Percentiles rank a stretch among this genome's conserved stretches.
phyloP scores from a whole-genome alignment of 2,888 invertebrate genomes.

The Agriotes lineatus region DNA sequence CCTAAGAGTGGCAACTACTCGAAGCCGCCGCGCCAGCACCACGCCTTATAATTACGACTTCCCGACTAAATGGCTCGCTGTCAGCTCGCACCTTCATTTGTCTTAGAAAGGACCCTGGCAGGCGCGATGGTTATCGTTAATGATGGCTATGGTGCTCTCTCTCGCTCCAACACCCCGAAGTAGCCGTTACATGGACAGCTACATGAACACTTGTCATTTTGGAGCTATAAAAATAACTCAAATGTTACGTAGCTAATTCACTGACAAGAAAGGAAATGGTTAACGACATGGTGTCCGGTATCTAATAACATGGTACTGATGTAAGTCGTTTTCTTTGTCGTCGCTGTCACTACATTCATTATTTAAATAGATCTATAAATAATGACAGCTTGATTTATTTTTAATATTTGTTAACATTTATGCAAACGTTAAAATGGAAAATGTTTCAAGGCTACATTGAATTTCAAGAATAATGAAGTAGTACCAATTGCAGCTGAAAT shows the following conservation, averaged over 20 bases:
- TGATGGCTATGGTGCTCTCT: slow-evolving; percentile 57
- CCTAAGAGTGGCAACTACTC: slow-evolving; percentile 58
- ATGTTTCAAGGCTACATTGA: too few species aligned
- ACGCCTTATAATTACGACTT: slow-evolving; percentile 69
- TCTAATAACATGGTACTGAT: slow-evolving; percentile 42
- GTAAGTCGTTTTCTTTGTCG: slow-evolving; percentile 41
- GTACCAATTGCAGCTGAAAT: too few species aligned
- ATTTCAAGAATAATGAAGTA: too few species aligned
- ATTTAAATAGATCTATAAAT: slow-evolving; percentile 38
- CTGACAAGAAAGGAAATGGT: slow-evolving; percentile 47
- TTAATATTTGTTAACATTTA: not conserved
- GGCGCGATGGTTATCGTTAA: slow-evolving; percentile 65
- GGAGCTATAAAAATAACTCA: slow-evolving; percentile 59
- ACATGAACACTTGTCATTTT: slow-evolving; percentile 61
- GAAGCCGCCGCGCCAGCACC: slow-evolving; percentile 54
- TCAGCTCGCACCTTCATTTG: slow-evolving; percentile 68
- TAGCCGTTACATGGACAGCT: slow-evolving; percentile 58
- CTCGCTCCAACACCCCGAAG: slow-evolving; percentile 54
- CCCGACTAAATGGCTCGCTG: slow-evolving; percentile 67
- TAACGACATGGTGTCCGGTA: slow-evolving; percentile 45
- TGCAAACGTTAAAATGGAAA: not conserved
- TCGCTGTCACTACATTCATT: slow-evolving; percentile 32
- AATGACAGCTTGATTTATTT: slow-evolving; percentile 20
- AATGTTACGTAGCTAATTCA: slow-evolving; percentile 52
- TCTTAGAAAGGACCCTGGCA: slow-evolving; percentile 62